Base-by-base conservation (phyloP, 2,888 invertebrate genomes). In the Amblyteles armatorius region DNA sequence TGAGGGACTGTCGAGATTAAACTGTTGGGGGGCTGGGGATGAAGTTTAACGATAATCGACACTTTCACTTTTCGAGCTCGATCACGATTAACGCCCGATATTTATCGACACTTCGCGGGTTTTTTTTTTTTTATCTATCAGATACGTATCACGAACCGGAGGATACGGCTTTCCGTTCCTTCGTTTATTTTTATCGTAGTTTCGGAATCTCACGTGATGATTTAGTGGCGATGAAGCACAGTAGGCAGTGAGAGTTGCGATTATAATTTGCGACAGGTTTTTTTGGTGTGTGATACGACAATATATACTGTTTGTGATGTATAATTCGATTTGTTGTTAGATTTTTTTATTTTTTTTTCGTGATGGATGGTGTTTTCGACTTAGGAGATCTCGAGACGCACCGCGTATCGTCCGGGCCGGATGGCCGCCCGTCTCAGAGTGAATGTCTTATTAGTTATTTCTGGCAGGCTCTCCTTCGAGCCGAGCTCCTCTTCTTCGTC, bases 361-460 rank as follows among this genome's bases (percentile, higher is more conserved):
- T 83, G 80, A 52, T 85, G 79, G 44, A 85, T 85, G 80, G 76
- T 79, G 50, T 85, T 76, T 79, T 79, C 82, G 82, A 85, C 72
- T 85, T 74, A 83, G 82, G 71, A 72, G 65, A 82, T 83, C 83
- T 87, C 87, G 88, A 90, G 90, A 94, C 93, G 93, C 92, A 94
- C 93, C 94, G 93, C 94, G 93, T 91, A 92, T 87, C 89, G 91
- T 91, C 94, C 93, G 93, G 93, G 94, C 93, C 93, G 93, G 93
- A 90, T 94, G 94, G 93, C 92, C 93, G 93, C 92, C 93, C 93
- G 93, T 92, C 93, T 92, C 89, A 91, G 92, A 94, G 93, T 93
- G 93, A 93, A 93, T 94, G 92, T 93, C 93, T 94, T 92, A 92
- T 93, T 93, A 91, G 94, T 93, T 94, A 94, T 94, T 94, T 93